Base-by-base conservation (phyloP, 1,140 invertebrate genomes). In the Lasioglossum albipes region DNA sequence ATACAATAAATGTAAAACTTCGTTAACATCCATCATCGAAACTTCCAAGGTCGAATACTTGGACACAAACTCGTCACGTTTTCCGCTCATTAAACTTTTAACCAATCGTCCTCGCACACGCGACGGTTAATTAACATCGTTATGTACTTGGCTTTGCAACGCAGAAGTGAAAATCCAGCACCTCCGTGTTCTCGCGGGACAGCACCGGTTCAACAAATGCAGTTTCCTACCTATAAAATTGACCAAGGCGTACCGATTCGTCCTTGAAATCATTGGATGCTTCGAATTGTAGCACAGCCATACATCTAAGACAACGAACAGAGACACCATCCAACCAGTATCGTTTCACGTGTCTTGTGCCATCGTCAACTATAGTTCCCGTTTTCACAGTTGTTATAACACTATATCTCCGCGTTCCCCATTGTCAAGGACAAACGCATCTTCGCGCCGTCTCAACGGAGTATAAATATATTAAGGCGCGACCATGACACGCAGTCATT, bases 201-300 rank as follows among this genome's bases (percentile, higher is more conserved):
- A 81, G 61, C 61, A 74, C 66, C 59, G 65, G 49, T 69, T 75
- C 68, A 81, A 81, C 78, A 85, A 84, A 85, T 84, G 78, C 82
- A 76, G n/a, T 36, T 64, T 27, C 69, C 73, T 57, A 62, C 41
- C 64, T 75, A 54, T 20, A 54, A 72, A 72, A 16, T 78, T 52
- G 45, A 36, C 54, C 22, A 20, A 22, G 57, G 31, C 31, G 18
- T n/a, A 71, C 12, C 4, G 22, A 71, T 18, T 12, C 18, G 27
- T 49, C 41, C 22, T 31, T 1, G 10, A 76, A 67, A 73, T 81
- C 64, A 84, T 65, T 22, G 45, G 27, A 81, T 59, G 52, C 54
- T 68, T 68, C 64, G 57, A 81, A 77, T 73, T 77, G 52, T 76
- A 84, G 42, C 84, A 85, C 84, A 85, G 84, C 84, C 84, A 84